phyloP scores from a whole-genome alignment of 2,888 invertebrate species.

The Adineta ricciae region DNA sequence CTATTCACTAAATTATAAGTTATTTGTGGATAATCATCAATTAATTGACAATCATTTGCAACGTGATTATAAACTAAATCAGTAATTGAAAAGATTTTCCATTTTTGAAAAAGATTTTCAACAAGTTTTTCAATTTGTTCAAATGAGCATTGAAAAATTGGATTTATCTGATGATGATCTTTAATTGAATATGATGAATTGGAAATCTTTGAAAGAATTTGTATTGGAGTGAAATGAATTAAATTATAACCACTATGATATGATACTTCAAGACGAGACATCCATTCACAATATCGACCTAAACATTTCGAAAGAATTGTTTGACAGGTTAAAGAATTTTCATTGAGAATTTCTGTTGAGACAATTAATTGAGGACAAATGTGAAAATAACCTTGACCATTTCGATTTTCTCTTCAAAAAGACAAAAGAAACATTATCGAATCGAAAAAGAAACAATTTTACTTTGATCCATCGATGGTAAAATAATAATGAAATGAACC shows the following conservation, averaged over 20 bases:
- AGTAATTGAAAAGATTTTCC: constrained; percentile 63
- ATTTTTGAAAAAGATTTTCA: too few species aligned
- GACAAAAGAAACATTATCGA: too few species aligned
- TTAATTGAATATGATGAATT: too few species aligned
- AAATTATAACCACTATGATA: constrained; percentile 64
- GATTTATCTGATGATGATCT: not conserved
- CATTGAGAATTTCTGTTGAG: too few species aligned
- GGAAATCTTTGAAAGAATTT: constrained; percentile 58
- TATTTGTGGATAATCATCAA: constrained; percentile 74
- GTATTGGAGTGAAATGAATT: constrained; percentile 89
- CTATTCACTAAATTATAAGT: constrained; percentile 81
- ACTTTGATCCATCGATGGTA: not conserved
- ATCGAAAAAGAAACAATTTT: not conserved
- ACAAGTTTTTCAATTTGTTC: too few species aligned
- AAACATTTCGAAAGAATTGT: not conserved
- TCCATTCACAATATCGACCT: constrained; percentile 27
- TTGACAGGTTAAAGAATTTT: too few species aligned
- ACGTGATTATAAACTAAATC: constrained; percentile 96
- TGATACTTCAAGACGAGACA: constrained; percentile 17
- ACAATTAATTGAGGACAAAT: constrained; percentile 19
- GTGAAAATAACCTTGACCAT: constrained; percentile 8
- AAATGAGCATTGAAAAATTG: not conserved
- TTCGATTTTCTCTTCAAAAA: too few species aligned
- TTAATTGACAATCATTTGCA: constrained; percentile 82
- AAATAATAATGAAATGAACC: constrained; percentile 31